phyloP scores from a whole-genome alignment of 2,113 vertebrate species.

The Gila orcuttii region DNA sequence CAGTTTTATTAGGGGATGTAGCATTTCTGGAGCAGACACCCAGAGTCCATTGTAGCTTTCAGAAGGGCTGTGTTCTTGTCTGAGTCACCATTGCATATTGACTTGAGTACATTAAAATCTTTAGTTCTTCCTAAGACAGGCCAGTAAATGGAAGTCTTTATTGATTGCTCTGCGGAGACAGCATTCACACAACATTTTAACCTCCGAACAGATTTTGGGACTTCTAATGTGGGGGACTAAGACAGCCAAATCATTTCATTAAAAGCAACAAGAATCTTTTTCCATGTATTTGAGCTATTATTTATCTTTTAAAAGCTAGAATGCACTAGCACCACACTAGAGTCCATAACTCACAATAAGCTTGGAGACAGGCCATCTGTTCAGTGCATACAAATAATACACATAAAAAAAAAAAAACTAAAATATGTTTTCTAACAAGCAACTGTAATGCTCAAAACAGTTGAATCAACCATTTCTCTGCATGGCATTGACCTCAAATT shows the following conservation, averaged over 20 bases:
- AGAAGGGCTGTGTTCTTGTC: slow-evolving; percentile 29
- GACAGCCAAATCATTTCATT: slow-evolving; percentile 15
- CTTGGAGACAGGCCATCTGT: slow-evolving; percentile 20
- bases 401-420: background rate
- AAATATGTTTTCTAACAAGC: slow-evolving; percentile 19
- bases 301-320: slow-evolving; percentile 17
- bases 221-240: background rate
- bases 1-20: slow-evolving; percentile 15
- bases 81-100: slow-evolving; percentile 27
- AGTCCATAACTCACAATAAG: slow-evolving; percentile 19
- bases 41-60: slow-evolving; percentile 16
- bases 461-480: slow-evolving; percentile 22
- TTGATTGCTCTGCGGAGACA: slow-evolving; percentile 35
- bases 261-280: slow-evolving; percentile 6
- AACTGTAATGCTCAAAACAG: background rate
- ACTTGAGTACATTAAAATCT: slow-evolving; percentile 37
- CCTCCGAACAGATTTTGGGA: slow-evolving; percentile 12
- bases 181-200: slow-evolving; percentile 9
- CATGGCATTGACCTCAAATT: background rate
- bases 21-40: slow-evolving; percentile 7
- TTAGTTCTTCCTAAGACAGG: slow-evolving; percentile 29
- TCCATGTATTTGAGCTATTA: background rate
- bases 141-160: slow-evolving; percentile 40
- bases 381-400: slow-evolving; percentile 11
- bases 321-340: background rate